Conservation (phyloP, 2,113 vertebrate genomes). For the Strigops habroptila region DNA sequence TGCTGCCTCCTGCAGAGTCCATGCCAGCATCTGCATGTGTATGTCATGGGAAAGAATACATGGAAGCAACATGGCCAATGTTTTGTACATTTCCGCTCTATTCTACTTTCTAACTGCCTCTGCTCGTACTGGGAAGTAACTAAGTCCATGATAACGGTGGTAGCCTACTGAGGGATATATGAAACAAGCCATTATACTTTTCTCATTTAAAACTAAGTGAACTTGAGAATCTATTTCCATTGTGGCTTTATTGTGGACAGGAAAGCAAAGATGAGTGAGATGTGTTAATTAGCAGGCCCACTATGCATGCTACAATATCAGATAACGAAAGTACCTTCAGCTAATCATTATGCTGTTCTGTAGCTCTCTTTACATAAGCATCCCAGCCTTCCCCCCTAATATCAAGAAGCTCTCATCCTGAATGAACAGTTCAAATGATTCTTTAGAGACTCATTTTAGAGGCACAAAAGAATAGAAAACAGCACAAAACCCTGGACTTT, state of each 20-base stretch:
- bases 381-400: background rate
- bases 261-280: background rate
- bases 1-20: background rate
- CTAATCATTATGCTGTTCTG: background rate
- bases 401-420: background rate
- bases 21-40: background rate
- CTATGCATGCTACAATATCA: background rate
- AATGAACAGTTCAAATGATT: background rate
- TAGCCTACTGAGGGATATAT: background rate
- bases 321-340: background rate
- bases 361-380: background rate
- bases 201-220: background rate
- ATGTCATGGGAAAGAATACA: fast-evolving
- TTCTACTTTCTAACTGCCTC: background rate
- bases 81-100: background rate
- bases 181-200: background rate
- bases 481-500: background rate
- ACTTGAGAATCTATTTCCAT: background rate
- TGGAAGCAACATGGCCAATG: background rate
- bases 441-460: background rate
- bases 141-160: background rate
- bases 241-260: background rate
- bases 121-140: background rate
- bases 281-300: background rate
- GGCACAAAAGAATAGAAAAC: background rate